These are phyloP conservation scores for Camelus bactrianus DNA, from an alignment of 2,113 vertebrate species.

Conservation along the genomic window DNA sequence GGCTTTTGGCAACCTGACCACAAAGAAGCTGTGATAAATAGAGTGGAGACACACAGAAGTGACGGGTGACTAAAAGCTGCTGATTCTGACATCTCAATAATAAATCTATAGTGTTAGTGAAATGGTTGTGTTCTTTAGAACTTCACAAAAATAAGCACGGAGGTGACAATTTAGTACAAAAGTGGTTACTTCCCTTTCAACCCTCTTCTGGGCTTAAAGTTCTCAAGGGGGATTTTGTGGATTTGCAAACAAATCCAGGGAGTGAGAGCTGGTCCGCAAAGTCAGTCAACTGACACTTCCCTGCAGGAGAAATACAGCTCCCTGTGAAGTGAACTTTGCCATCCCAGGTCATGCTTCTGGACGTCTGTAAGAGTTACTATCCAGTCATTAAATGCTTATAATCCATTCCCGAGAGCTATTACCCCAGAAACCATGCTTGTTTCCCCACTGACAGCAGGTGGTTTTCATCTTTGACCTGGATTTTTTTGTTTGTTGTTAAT, in stretches of 20 bases:
- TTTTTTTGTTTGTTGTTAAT: constrained; percentile 45
- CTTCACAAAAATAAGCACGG: constrained; percentile 77
- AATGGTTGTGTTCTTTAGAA: constrained; percentile 73
- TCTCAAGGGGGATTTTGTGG: constrained; percentile 58
- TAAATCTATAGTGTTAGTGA: constrained; percentile 82
- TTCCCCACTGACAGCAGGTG: constrained; percentile 48
- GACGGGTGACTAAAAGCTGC: constrained; percentile 72
- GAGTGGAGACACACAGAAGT: constrained; percentile 18
- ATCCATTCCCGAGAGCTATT: constrained; percentile 57
- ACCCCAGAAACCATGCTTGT: constrained; percentile 8
- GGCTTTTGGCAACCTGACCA: constrained; percentile 19
- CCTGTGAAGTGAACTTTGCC: constrained; percentile 74
- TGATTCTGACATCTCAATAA: constrained; percentile 84
- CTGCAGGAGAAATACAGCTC: constrained; percentile 76
- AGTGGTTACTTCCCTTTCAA: constrained; percentile 59
- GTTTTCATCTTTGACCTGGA: constrained; percentile 60
- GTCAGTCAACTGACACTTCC: constrained; percentile 53
- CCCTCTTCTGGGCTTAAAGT: constrained; percentile 45
- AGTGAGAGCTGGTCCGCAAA: constrained; percentile 47
- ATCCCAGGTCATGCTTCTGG: constrained; percentile 72
- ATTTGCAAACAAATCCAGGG: constrained; percentile 74
- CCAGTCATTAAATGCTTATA: constrained; percentile 64
- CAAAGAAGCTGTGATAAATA: constrained; percentile 62
- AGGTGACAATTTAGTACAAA: constrained; percentile 80
- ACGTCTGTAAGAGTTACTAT: constrained; percentile 57